Conservation (phyloP, 2,113 vertebrate genomes). For the Crypturellus undulatus region DNA sequence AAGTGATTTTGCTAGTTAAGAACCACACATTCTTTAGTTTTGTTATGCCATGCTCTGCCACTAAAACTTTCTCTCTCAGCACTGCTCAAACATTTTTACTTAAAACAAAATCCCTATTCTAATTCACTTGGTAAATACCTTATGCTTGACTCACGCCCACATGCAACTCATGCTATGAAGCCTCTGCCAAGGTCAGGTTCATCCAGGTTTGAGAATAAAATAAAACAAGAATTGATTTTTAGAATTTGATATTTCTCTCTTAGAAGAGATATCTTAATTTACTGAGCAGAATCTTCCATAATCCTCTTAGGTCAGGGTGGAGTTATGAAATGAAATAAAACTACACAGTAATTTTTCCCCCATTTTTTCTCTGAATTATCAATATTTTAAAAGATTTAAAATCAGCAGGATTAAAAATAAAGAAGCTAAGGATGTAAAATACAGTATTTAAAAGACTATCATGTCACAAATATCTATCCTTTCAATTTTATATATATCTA, state of each 20-base stretch:
- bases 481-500: not conserved
- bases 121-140: not conserved
- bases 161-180: not conserved
- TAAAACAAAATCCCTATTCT: not conserved
- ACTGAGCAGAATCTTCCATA: not conserved
- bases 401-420: not conserved
- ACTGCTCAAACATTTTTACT: not conserved
- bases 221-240: not conserved
- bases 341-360: not conserved
- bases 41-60: not conserved
- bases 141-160: not conserved
- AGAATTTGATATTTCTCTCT: not conserved
- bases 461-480: not conserved
- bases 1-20: not conserved
- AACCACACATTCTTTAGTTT: not conserved
- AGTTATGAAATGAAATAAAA: not conserved
- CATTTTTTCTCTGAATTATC: rapidly evolving
- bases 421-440: not conserved
- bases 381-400: not conserved
- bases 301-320: not conserved
- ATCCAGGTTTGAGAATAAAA: not conserved
- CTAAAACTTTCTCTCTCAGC: not conserved
- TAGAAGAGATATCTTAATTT: not conserved
- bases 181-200: not conserved
- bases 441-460: not conserved